Evolutionary conservation across 53 echinoderm and acorn worm species (phyloP).

Genomic region (Mesocentrotus franciscanus): DNA sequence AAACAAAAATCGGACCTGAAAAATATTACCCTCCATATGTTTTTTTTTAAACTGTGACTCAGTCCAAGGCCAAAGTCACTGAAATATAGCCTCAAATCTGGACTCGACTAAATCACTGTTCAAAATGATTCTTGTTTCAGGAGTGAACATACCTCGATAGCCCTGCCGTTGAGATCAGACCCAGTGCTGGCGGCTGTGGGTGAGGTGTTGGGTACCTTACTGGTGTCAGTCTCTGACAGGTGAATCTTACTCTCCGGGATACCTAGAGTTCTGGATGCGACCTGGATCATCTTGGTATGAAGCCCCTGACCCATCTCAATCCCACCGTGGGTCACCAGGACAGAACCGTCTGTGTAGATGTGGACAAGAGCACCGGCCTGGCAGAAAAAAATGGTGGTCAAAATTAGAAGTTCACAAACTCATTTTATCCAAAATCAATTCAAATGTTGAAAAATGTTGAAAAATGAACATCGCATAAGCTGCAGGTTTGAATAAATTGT

Average conservation of each 20-base stretch:
- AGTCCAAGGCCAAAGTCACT: no score
- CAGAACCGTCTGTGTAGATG: conserved; percentile 90
- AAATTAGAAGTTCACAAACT: background rate
- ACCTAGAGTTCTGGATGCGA: conserved; percentile 80
- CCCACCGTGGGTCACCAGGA: conserved; percentile 87
- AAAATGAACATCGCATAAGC: background rate
- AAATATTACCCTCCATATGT: no score
- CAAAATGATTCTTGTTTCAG: background rate
- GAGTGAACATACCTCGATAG: conserved; percentile 73
- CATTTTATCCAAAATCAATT: no score
- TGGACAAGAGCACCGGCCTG: conserved; percentile 91
- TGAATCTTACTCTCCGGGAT: conserved; percentile 79
- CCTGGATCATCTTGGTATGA: conserved; percentile 94
- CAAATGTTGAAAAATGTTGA: no score
- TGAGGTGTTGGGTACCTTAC: conserved; percentile 85
- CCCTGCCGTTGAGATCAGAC: conserved; percentile 91
- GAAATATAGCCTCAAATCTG: no score
- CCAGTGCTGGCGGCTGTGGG: conserved; percentile 78
- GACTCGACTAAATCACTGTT: no score
- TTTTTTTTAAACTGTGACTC: no score
- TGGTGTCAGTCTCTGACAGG: conserved; percentile 86
- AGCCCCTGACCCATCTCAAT: conserved; percentile 96
- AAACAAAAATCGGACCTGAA: no score
- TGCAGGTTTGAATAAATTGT: background rate
- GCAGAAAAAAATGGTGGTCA: background rate